Base-by-base conservation (phyloP, 2,888 invertebrate species). In the Tubulanus polymorphus region DNA sequence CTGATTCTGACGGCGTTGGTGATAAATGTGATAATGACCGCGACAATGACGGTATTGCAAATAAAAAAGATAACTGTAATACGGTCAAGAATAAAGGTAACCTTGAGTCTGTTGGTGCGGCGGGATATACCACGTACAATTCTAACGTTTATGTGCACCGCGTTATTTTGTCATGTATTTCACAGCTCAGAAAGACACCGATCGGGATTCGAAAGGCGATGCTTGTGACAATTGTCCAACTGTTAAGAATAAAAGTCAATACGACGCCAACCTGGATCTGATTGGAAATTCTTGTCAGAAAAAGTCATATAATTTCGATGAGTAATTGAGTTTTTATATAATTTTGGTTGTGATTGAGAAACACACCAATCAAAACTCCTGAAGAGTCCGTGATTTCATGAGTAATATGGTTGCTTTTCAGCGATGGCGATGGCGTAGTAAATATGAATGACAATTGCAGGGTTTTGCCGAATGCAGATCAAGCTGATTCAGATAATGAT, bases 61-160 rank as follows among this genome's bases (percentile, higher is more conserved):
- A 94, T 69, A 86, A 88, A 37, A 81, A 86, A 28, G 95, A 95
- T 79, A 95, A 95, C 78, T 95, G 95, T 73, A 89, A 88, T 0
- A 85, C 86, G 66, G 80, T 87, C 37, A 85, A 90, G 1, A 95
- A 95, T 81, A 86, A 89, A 48, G 89, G 59, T 59, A 18, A 54
- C 29, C 3, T 59, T 35, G 35, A n/a, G n/a, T 12, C 20, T 46
- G 20, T 46, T n/a, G 12, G n/a, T n/a, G 20, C 15, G 12, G 46
- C 46, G n/a, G 12, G 20, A 46, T 35, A n/a, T 35, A 12, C 35
- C 35, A 35, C n/a, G 35, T 35, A 35, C 35, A 35, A 12, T n/a
- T 12, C 35, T 35, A 12, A n/a, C 35, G 12, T 35, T 35, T n/a
- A n/a, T 35, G n/a, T 35, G 35, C 35, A n/a, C n/a, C 12, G 12